Evolutionary conservation across 2,113 vertebrate species (phyloP), one percentile per base, ranked within the genome.

Genomic region (Microcebus lehilahytsara): DNA sequence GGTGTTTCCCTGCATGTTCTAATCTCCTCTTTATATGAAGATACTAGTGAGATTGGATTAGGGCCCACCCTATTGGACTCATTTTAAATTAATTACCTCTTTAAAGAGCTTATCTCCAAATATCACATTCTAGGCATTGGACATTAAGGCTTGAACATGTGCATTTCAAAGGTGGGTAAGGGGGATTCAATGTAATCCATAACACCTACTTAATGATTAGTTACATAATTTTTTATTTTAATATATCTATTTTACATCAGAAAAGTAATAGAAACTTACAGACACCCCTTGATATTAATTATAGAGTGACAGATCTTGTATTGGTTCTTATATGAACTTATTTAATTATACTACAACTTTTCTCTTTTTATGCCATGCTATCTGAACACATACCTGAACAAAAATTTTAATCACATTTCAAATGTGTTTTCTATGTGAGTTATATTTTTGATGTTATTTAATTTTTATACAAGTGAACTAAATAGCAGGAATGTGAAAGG

Each of bases 391-490:
- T 51, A 69, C 20, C 9, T 78, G 88, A 80, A 42, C 7, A 53
- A 32, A 74, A 71, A 56, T 51, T 49, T 49, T 51, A 93, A 67
- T 16, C 6, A 3, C 13, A 79, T 69, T 46, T 75, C 5, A 62
- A 74, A 90, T 22, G 5, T 64, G 30, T 85, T 71, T 56, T 51
- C 49, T 75, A 75, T 74, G 25, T 74, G 14, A 56, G 53, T 25
- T 51, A 20, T 62, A n/a, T 71, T 53, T 89, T 93, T 75, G 20
- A 60, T 32, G 22, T 49, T 13, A 79, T 23, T 86, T 95, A 79
- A 85, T 27, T 71, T 6, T 53, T 37, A 9, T 42, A 25, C 17
- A 27, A 88, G 3, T 95, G 37, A 93, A 27, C 13, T 56, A 72
- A 83, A 60, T 23, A 56, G 4, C 17, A 89, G 81, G 42, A 80